Conservation (phyloP, 2,113 vertebrate species). For the Megaceryle maxima region DNA sequence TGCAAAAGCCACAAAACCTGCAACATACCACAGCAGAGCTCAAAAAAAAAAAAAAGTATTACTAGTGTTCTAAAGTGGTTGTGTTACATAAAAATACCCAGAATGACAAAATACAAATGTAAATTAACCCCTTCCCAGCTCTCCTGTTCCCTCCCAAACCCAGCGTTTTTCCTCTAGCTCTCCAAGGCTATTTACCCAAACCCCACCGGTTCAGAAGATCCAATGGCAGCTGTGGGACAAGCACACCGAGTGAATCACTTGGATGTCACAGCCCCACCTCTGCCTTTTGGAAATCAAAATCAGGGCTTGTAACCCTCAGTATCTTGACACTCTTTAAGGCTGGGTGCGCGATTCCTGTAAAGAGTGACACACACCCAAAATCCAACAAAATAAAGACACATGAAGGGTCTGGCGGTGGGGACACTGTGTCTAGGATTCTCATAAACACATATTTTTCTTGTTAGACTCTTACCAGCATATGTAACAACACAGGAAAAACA, state of each 20-base stretch:
- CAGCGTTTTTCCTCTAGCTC: background rate
- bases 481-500: background rate
- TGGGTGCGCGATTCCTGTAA: rapidly evolving
- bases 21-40: background rate
- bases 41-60: background rate
- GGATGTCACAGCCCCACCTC: rapidly evolving
- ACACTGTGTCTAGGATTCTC: background rate
- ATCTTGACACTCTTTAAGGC: background rate
- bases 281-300: background rate
- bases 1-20: background rate
- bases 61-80: background rate
- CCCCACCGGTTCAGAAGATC: background rate
- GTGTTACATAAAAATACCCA: background rate
- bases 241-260: background rate
- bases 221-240: background rate
- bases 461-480: background rate
- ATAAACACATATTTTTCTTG: slow-evolving; percentile 42
- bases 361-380: background rate
- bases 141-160: background rate
- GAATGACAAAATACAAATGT: background rate
- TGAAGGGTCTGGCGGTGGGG: slow-evolving; percentile 10
- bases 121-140: background rate
- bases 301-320: background rate
- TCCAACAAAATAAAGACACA: background rate
- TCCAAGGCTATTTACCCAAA: background rate